Conservation (phyloP, 2,113 vertebrate species). For the Macquaria australasica region DNA sequence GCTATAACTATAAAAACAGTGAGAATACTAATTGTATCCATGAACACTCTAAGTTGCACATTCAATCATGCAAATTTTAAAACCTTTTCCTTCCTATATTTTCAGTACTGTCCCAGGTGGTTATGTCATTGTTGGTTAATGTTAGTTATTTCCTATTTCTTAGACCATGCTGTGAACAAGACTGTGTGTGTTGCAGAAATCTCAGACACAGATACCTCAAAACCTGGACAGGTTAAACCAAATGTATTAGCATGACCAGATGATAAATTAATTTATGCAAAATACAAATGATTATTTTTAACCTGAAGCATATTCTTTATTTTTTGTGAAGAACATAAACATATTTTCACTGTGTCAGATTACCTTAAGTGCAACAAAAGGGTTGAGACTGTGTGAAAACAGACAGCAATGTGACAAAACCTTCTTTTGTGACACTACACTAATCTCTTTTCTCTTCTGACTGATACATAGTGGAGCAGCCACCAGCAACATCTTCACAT, state of each 20-base stretch:
- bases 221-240: not conserved
- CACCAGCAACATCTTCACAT: conserved; percentile 8
- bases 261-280: not conserved
- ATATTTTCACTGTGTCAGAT: not conserved
- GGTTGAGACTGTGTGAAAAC: not conserved
- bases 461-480: not conserved
- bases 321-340: not conserved
- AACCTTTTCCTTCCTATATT: not conserved
- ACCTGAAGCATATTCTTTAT: not conserved
- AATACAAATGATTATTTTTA: not conserved
- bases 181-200: not conserved
- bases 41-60: conserved; percentile 23
- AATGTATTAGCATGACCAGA: not conserved
- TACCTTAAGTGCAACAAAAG: not conserved
- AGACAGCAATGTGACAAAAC: not conserved
- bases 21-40: conserved; percentile 18
- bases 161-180: not conserved
- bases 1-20: not conserved
- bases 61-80: conserved; percentile 40
- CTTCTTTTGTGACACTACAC: not conserved
- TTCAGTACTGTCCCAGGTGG: too few relatives aligned
- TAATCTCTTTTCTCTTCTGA: not conserved
- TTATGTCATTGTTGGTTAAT: not conserved
- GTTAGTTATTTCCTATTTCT: not conserved
- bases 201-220: not conserved